These are phyloP conservation scores for Pseudochirops cupreus DNA, from an alignment of 2,797 vertebrate genomes.

Conservation along the genomic window DNA sequence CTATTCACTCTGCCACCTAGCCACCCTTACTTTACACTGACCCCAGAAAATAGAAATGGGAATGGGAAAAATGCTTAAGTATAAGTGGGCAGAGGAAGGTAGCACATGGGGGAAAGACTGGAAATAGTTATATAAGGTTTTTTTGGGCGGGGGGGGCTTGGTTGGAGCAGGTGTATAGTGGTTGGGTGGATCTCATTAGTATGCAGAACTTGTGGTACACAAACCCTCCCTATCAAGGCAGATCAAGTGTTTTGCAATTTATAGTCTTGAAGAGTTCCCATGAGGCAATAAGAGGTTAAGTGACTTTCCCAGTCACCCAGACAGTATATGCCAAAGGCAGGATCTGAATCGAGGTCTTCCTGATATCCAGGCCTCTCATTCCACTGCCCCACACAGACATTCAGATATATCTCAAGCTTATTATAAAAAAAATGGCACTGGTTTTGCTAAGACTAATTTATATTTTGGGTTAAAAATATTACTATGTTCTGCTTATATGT, in stretches of 20 bases:
- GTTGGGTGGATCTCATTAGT: not conserved
- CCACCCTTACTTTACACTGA: not conserved
- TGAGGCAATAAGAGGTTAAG: not conserved
- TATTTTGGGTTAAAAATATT: not conserved
- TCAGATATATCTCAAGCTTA: not conserved
- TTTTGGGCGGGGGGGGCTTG: not conserved
- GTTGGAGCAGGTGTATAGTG: not conserved
- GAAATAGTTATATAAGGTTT: not conserved
- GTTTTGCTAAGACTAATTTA: not conserved
- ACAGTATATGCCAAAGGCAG: not conserved
- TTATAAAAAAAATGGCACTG: not conserved
- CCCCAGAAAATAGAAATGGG: not conserved
- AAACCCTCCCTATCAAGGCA: not conserved
- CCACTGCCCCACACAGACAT: not conserved
- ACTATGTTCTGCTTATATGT: not conserved
- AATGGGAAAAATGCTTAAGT: not conserved
- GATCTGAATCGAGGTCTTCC: not conserved
- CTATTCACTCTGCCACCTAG: no score
- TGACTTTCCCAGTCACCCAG: not conserved
- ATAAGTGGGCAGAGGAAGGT: not conserved
- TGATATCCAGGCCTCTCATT: not conserved
- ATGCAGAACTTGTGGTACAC: not conserved
- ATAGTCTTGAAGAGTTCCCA: not conserved
- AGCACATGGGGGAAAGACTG: fast-evolving
- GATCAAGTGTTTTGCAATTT: not conserved